These are phyloP conservation scores for Neodiprion virginianus DNA, from an alignment of 1,140 invertebrate genomes.

Conservation along the genomic window DNA sequence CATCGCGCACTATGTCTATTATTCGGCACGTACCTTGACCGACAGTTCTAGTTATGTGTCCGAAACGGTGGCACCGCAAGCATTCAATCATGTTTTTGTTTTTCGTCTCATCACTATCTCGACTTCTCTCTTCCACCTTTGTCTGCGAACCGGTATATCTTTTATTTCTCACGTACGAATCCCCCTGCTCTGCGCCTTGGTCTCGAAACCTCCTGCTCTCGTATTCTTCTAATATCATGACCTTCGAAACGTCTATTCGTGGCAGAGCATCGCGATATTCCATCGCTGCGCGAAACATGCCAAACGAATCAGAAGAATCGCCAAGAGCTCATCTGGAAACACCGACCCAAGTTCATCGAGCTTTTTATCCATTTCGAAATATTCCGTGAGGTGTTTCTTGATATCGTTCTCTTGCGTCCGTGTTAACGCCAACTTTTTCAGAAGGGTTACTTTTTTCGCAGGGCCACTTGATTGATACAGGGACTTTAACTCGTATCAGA, in stretches of 20 bases:
- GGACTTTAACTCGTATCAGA: conserved; percentile 21
- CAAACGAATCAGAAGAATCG: background rate
- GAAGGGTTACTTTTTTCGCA: conserved; percentile 28
- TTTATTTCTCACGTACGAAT: background rate
- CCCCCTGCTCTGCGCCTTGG: background rate
- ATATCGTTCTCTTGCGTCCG: conserved; percentile 19
- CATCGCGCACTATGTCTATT: background rate
- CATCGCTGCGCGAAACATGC: background rate
- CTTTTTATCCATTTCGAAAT: background rate
- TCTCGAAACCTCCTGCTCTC: background rate
- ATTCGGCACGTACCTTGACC: background rate
- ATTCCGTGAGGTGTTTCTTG: background rate
- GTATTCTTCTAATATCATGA: background rate
- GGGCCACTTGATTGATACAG: conserved; percentile 32
- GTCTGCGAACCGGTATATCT: background rate
- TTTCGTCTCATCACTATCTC: background rate
- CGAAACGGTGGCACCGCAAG: background rate
- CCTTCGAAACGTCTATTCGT: background rate
- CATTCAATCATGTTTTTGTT: background rate
- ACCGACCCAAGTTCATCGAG: background rate
- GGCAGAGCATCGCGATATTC: background rate
- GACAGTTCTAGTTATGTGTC: background rate
- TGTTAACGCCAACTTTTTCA: conserved; percentile 29
- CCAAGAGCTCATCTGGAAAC: background rate
- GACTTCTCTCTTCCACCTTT: background rate